A percentile compares a stretch with the other conserved stretches of the same genome.
Evolutionary conservation across 2,797 vertebrate genomes (phyloP).

Genomic region (Leptoclinus maculatus): DNA sequence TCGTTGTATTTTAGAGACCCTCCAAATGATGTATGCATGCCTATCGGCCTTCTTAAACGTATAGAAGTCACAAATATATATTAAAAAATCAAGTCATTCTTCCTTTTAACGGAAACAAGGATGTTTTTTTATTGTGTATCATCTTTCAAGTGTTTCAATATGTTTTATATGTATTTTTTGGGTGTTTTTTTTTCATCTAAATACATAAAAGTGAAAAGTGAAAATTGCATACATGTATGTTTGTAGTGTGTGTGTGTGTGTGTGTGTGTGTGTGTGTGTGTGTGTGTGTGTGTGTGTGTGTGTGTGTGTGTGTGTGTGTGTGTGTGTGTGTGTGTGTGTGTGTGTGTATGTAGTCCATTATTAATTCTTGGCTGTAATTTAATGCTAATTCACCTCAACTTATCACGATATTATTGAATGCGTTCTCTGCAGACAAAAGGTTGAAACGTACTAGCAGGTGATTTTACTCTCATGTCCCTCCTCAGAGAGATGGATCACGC

Average conservation of each 20-base stretch:
- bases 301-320: no score
- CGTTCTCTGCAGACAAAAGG: neutral
- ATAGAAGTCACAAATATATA: neutral
- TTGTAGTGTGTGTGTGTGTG: neutral
- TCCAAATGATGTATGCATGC: neutral
- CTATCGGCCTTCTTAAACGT: no score
- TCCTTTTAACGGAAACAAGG: neutral
- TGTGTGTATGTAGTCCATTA: neutral
- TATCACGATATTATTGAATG: neutral
- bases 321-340: no score
- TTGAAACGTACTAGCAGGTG: slow-evolving; percentile 21
- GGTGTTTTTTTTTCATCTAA: no score
- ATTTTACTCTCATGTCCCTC: slow-evolving; percentile 22
- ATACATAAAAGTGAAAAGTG: no score
- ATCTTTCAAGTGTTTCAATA: neutral
- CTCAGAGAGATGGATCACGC: slow-evolving; percentile 81
- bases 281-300: no score
- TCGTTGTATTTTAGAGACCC: neutral
- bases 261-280: no score
- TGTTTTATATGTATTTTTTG: no score
- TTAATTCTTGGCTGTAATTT: neutral
- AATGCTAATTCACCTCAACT: neutral
- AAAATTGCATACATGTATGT: no score
- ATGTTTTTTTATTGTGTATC: neutral
- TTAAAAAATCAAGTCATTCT: neutral